Conservation (phyloP, 2,888 invertebrate genomes). For the Zygogramma bicolorata region DNA sequence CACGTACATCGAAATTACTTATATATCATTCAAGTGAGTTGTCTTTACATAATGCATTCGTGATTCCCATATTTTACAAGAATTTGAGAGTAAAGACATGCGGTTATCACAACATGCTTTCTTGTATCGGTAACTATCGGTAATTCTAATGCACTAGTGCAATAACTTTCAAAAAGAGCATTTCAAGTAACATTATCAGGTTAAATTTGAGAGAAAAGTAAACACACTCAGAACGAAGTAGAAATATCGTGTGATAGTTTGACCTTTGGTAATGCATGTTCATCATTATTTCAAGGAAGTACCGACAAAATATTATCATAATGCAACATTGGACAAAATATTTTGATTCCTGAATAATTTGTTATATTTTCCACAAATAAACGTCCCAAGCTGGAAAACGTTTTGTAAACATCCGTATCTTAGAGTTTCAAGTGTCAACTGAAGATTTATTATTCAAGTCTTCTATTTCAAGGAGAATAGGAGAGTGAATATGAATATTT, state of each 20-base stretch:
- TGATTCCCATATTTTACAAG: too few species aligned
- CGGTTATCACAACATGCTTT: too few species aligned
- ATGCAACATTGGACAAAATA: background rate
- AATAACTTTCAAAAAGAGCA: background rate
- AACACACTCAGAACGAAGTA: background rate
- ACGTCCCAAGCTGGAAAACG: background rate
- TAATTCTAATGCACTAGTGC: too few species aligned
- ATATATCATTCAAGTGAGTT: too few species aligned
- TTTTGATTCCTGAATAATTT: background rate
- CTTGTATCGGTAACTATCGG: too few species aligned
- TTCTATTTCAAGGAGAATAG: too few species aligned
- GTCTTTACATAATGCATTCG: too few species aligned
- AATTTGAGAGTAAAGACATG: too few species aligned
- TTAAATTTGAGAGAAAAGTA: background rate
- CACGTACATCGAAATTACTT: too few species aligned
- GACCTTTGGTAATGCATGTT: constrained; percentile 26
- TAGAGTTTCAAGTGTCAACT: background rate
- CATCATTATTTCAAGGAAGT: background rate
- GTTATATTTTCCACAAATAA: background rate
- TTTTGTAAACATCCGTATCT: background rate
- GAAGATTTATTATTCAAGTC: too few species aligned
- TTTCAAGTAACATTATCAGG: background rate
- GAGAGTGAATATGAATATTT: too few species aligned
- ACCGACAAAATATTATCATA: background rate
- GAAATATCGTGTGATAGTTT: constrained; percentile 18